Evolutionary conservation across 2,888 invertebrate species (phyloP).

Genomic region (Alcis repandata): DNA sequence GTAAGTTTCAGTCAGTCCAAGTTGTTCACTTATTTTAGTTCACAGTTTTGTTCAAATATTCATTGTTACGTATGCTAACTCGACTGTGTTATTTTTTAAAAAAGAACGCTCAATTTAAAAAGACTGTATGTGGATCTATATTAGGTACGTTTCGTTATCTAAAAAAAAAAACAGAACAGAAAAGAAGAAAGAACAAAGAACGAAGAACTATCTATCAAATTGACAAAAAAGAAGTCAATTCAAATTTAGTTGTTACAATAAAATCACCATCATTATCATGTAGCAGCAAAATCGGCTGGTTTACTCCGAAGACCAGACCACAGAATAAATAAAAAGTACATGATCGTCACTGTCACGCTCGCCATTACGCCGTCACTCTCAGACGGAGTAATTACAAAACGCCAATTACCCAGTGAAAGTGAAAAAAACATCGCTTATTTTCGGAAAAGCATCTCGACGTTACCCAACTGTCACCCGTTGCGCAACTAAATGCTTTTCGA

Average conservation of each 20-base stretch:
- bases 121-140: too few species aligned
- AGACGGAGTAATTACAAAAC: constrained; percentile 52
- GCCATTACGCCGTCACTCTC: constrained; percentile 24
- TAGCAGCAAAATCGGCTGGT: not conserved
- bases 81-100: too few species aligned
- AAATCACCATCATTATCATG: not conserved
- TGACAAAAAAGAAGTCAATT: not conserved
- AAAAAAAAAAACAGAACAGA: not conserved
- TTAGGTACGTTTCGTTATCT: too few species aligned
- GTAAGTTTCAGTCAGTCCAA: too few species aligned
- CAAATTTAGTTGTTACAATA: not conserved
- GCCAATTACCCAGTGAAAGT: constrained; percentile 59
- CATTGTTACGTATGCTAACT: too few species aligned
- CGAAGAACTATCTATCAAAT: too few species aligned
- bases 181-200: too few species aligned
- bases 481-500: constrained; percentile 60
- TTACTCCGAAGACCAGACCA: not conserved
- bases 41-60: too few species aligned
- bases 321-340: not conserved
- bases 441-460: constrained; percentile 56
- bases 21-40: too few species aligned
- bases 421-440: constrained; percentile 49
- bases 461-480: constrained; percentile 61
- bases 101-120: too few species aligned
- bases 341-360: constrained; percentile 11